Evolutionary conservation across 1,140 invertebrate genomes (phyloP).

Genomic region (Aradophagus sp.): DNA sequence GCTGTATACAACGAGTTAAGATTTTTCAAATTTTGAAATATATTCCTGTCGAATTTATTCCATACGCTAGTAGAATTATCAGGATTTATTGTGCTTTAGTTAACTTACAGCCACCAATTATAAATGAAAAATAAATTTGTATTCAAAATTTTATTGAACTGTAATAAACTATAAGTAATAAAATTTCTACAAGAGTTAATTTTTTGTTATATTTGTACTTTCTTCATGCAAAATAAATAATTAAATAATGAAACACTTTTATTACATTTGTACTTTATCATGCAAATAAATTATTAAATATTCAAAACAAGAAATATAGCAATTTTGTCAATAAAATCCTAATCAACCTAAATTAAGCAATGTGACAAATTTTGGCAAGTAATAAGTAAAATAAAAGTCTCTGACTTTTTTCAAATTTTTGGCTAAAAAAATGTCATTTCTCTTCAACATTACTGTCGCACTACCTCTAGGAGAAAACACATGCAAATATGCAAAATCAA

Average conservation of each 20-base stretch:
- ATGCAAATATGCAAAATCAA: background rate
- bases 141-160: background rate
- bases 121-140: background rate
- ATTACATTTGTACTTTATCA: too few relatives aligned
- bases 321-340: background rate
- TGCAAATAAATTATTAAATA: background rate
- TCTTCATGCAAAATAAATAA: background rate
- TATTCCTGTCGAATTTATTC: background rate
- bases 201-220: background rate
- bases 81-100: background rate
- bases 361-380: background rate
- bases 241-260: too few relatives aligned
- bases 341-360: too few relatives aligned
- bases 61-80: background rate
- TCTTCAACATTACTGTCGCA: background rate
- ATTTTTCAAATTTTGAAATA: background rate
- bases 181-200: background rate
- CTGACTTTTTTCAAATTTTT: background rate
- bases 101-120: background rate
- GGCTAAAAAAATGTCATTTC: background rate
- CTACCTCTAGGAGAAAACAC: background rate
- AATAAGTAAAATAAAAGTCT: background rate
- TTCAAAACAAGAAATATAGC: background rate
- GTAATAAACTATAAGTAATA: background rate
- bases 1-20: constrained; percentile 1